phyloP scores from a whole-genome alignment of 2,113 vertebrate species.

The Perca schrenkii region DNA sequence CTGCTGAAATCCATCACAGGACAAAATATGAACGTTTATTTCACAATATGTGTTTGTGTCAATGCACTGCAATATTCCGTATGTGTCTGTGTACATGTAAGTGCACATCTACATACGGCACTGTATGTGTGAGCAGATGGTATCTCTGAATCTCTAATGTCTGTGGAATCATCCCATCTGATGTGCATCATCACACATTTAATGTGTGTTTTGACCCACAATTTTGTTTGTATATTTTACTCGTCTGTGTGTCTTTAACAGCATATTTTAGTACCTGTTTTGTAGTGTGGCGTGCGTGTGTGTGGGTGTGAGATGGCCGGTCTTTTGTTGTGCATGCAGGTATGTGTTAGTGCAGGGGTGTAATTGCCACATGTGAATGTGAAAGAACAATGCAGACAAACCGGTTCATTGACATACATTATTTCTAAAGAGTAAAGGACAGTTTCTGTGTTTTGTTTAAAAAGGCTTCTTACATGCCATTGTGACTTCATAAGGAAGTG shows the following conservation, averaged over 20 bases:
- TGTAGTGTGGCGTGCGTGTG: not conserved
- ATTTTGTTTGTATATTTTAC: not conserved
- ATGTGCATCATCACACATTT: not conserved
- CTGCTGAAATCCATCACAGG: not conserved
- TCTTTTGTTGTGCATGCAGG: constrained; percentile 3
- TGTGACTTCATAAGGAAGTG: not conserved
- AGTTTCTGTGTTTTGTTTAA: not conserved
- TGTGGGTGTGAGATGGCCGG: not conserved
- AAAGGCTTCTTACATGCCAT: constrained; percentile 16
- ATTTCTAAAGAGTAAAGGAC: not conserved
- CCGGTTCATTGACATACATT: constrained; percentile 52
- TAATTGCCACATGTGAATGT: not conserved
- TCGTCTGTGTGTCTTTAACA: constrained; percentile 22
- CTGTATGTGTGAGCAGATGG: not conserved
- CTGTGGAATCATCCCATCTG: not conserved
- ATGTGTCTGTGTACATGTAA: not conserved
- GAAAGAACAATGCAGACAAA: constrained; percentile 52
- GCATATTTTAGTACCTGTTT: not conserved
- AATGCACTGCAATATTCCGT: no score
- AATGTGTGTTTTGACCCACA: not conserved
- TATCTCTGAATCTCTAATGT: not conserved
- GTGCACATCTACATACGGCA: not conserved
- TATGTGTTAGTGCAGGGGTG: constrained; percentile 14
- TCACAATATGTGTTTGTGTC: not conserved
- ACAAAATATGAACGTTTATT: not conserved